Conservation (phyloP, 2,888 invertebrate species). For the Trichopria drosophilae region DNA sequence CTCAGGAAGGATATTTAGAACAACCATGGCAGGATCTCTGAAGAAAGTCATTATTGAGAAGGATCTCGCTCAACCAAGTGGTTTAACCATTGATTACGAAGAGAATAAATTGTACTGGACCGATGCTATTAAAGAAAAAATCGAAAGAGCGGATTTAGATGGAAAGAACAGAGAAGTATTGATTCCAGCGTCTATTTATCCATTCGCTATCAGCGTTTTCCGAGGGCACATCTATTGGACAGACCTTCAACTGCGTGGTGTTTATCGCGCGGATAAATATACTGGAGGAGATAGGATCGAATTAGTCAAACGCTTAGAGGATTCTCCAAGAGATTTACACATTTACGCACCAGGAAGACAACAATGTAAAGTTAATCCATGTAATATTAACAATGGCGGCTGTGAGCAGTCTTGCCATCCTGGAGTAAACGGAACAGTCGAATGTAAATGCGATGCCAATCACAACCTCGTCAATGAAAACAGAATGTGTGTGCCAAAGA, state of each 20-base stretch:
- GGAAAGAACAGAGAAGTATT: constrained; percentile 83
- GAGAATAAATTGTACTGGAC: constrained; percentile 95
- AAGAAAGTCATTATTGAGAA: constrained; percentile 86
- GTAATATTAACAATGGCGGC: constrained; percentile 90
- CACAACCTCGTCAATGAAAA: constrained; percentile 90
- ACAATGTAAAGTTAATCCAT: constrained; percentile 78
- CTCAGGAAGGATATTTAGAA: constrained; percentile 89
- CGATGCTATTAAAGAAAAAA: constrained; percentile 92
- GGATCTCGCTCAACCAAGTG: constrained; percentile 92
- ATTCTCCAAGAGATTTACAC: constrained; percentile 90
- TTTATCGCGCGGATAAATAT: constrained; percentile 95
- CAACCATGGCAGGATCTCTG: constrained; percentile 95
- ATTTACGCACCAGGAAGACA: constrained; percentile 81
- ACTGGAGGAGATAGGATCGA: constrained; percentile 94
- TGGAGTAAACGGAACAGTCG: constrained; percentile 79
- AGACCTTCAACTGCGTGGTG: constrained; percentile 87
- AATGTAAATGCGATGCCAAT: constrained; percentile 87
- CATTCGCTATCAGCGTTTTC: constrained; percentile 90
- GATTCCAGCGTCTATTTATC: constrained; percentile 90
- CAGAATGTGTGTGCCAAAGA: constrained; percentile 89
- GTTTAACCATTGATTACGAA: constrained; percentile 92
- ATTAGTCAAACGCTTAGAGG: constrained; percentile 88
- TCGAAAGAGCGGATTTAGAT: constrained; percentile 87
- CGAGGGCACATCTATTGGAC: constrained; percentile 95
- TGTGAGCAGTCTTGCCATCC: constrained; percentile 95